Evolutionary conservation across 2,797 vertebrate genomes (phyloP), one percentile per base, ranked within the genome.

Genomic region (Champsocephalus esox): DNA sequence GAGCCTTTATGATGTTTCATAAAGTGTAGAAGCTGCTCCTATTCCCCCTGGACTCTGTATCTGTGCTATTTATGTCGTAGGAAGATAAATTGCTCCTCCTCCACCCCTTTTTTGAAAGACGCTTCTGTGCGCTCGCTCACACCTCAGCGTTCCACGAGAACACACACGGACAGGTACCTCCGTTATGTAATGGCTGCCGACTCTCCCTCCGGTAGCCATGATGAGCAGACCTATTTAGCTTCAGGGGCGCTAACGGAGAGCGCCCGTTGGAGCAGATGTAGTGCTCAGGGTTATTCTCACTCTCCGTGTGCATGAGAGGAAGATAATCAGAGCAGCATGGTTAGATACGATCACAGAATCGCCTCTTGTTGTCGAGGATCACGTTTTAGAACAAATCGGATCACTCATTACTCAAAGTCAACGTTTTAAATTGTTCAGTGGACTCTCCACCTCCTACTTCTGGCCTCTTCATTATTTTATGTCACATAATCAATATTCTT

Each of bases 1-100:
- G 44, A 50, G 61, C 73, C 58, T 73, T 80, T 62, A 10, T 58
- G 3, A 57, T 77, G 49, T 28, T 38, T 62, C 57, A 57, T 21
- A 57, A 77, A 49, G 60, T n/a, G 21, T 52, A 70, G 19, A 82
- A 92, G 81, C 77, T 48, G 44, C 44, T 68, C 55, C 60, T 61
- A 55, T 54, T 85, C 86, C 89, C 86, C 1, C 24, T 4, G 70
- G 85, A 83, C 69, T 73, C 48, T 32, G 49, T 9, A 68, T 77
- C 59, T 2, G 67, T 80, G 67, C 87, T 90, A 89, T 92, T 93
- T 91, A 86, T 83, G 78, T 88, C 21, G 65, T 70, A 87, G 32
- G 84, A 91, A 89, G 91, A 93, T 92, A 45, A 91, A 92, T 92
- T 81, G 66, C 83, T 73, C 73, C 68, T 70, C 54, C 59, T 48